Percentiles rank a stretch among this genome's conserved stretches.
phyloP scores from a whole-genome alignment of 2,113 vertebrate genomes.

The Aplodontia rufa region DNA sequence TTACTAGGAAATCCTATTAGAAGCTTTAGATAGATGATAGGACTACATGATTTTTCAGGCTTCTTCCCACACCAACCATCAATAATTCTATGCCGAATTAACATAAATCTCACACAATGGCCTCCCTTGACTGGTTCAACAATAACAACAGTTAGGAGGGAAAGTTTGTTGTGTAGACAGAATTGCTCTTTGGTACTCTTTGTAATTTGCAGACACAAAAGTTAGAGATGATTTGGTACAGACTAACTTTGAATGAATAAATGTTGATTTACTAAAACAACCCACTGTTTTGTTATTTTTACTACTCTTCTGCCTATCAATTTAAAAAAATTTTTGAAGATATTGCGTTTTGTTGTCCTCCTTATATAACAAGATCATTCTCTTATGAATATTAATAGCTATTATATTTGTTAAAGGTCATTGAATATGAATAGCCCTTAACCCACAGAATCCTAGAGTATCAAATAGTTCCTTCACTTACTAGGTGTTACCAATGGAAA shows the following conservation, averaged over 20 bases:
- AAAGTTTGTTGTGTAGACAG: not conserved
- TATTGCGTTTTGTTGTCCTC: not conserved
- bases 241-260: not conserved
- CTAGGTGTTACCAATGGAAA: not conserved
- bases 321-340: not conserved
- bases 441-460: not conserved
- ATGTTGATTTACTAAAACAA: not conserved
- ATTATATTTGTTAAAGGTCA: not conserved
- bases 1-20: not conserved
- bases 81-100: not conserved
- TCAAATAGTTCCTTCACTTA: not conserved
- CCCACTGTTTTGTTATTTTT: not conserved
- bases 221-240: not conserved
- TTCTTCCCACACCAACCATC: not conserved
- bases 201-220: not conserved
- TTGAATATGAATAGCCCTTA: not conserved
- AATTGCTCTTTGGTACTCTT: not conserved
- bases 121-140: not conserved
- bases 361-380: not conserved
- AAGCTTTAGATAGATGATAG: not conserved
- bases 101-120: slow-evolving; percentile 21
- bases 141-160: not conserved
- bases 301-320: not conserved
- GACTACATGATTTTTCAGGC: not conserved
- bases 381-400: not conserved